Percentiles rank a stretch among this genome's conserved stretches.
These are phyloP conservation scores for Stenurella melanura DNA, from an alignment of 2,888 invertebrate species.

Conservation along the genomic window DNA sequence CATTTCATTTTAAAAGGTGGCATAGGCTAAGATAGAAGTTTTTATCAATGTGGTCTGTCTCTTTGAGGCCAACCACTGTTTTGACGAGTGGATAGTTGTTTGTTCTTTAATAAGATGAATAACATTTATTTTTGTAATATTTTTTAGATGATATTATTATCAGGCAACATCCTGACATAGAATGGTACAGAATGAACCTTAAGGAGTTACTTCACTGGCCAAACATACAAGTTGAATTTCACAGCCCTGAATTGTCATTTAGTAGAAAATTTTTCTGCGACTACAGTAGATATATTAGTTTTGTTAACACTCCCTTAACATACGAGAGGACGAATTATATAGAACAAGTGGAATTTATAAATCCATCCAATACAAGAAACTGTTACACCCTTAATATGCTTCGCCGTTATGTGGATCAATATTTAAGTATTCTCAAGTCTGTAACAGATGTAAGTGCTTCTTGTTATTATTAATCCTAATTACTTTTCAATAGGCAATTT, in stretches of 20 bases:
- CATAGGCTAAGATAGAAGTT: too few species aligned
- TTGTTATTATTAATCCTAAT: neutral
- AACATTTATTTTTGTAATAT: neutral
- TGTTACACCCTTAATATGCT: slow-evolving; percentile 52
- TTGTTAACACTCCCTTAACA: slow-evolving; percentile 45
- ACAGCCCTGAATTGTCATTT: slow-evolving; percentile 54
- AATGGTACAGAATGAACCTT: slow-evolving; percentile 49
- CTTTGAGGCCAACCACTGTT: too few species aligned
- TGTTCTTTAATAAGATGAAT: too few species aligned
- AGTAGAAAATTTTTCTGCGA: slow-evolving; percentile 52
- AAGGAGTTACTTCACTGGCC: slow-evolving; percentile 59
- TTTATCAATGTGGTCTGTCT: too few species aligned
- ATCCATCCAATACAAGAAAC: slow-evolving; percentile 38
- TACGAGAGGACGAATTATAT: slow-evolving; percentile 45
- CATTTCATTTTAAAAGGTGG: too few species aligned
- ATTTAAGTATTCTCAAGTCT: slow-evolving; percentile 46
- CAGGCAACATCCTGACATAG: slow-evolving; percentile 51
- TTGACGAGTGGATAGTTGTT: too few species aligned
- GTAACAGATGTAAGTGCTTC: slow-evolving; percentile 47
- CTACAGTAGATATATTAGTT: slow-evolving; percentile 52
- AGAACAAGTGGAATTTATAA: slow-evolving; percentile 54
- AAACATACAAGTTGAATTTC: slow-evolving; percentile 55
- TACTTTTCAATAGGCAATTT: too few species aligned
- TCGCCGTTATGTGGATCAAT: slow-evolving; percentile 48
- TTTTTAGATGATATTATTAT: slow-evolving; percentile 56